A percentile compares a stretch with the other conserved stretches of the same genome.
Evolutionary conservation across 1,140 invertebrate species (phyloP).

Genomic region (Pachyrhynchus sulphureomaculatus): DNA sequence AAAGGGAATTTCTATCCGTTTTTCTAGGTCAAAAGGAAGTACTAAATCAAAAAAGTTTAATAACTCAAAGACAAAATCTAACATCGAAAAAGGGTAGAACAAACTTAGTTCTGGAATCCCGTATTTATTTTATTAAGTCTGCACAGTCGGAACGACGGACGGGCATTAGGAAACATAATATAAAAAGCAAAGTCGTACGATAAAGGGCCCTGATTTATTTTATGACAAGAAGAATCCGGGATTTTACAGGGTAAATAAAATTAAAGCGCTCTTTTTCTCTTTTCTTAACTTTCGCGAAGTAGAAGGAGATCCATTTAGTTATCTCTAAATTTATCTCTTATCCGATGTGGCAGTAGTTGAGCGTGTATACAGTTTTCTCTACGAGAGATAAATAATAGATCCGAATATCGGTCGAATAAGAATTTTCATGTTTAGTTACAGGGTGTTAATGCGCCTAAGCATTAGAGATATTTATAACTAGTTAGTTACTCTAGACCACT

Average conservation of each 20-base stretch:
- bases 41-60: slow-evolving; percentile 20
- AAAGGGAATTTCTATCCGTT: too few species aligned
- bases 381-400: slow-evolving; percentile 29
- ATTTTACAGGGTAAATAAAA: slow-evolving; percentile 34
- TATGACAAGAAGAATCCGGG: slow-evolving; percentile 28
- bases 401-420: too few species aligned
- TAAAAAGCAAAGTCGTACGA: slow-evolving; percentile 28
- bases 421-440: too few species aligned
- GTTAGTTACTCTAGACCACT: too few species aligned
- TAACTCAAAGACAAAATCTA: slow-evolving; percentile 11
- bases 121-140: slow-evolving; percentile 31
- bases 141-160: slow-evolving; percentile 24
- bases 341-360: background rate
- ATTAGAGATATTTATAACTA: too few species aligned
- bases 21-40: slow-evolving; percentile 9
- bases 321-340: slow-evolving; percentile 29
- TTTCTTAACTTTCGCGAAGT: slow-evolving; percentile 25
- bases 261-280: slow-evolving; percentile 27
- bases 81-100: background rate
- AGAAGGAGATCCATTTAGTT: slow-evolving; percentile 32
- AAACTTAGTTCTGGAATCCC: slow-evolving; percentile 24
- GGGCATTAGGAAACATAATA: slow-evolving; percentile 28
- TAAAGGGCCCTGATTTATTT: slow-evolving; percentile 31
- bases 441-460: too few species aligned
- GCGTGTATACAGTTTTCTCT: slow-evolving; percentile 13